Evolutionary conservation across 53 echinoderm and acorn worm genomes (phyloP).

Genomic region (Mesocentrotus franciscanus): DNA sequence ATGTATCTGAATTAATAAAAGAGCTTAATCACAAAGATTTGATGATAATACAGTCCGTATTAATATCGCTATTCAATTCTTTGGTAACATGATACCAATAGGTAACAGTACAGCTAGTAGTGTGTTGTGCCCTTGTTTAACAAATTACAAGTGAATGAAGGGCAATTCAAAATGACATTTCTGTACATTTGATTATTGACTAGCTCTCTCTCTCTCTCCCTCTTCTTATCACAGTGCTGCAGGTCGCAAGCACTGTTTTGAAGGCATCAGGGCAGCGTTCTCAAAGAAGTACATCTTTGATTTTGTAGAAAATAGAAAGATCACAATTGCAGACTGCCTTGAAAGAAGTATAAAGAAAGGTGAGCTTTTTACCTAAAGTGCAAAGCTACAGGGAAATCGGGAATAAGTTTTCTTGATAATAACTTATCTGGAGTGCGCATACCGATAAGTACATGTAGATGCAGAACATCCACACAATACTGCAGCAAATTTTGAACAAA

Average conservation of each 20-base stretch:
- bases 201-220: background rate
- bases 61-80: too few relatives aligned
- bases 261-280: constrained; percentile 81
- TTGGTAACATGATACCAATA: too few relatives aligned
- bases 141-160: background rate
- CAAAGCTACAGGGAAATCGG: background rate
- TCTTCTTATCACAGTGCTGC: constrained; percentile 73
- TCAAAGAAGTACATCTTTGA: constrained; percentile 84
- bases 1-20: too few relatives aligned
- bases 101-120: too few relatives aligned
- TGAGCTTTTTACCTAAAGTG: constrained; percentile 32
- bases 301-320: constrained; percentile 85
- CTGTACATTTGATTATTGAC: background rate
- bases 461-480: too few relatives aligned
- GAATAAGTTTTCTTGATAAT: too few relatives aligned
- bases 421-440: too few relatives aligned
- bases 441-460: too few relatives aligned
- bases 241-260: constrained; percentile 84
- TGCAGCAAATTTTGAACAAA: too few relatives aligned
- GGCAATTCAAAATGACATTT: background rate
- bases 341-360: constrained; percentile 96
- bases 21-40: too few relatives aligned
- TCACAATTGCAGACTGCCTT: constrained; percentile 89
- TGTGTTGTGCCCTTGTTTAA: too few relatives aligned
- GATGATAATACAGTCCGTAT: too few relatives aligned